Conservation (phyloP, 2,113 vertebrate species). For the Phasianus colchicus region DNA sequence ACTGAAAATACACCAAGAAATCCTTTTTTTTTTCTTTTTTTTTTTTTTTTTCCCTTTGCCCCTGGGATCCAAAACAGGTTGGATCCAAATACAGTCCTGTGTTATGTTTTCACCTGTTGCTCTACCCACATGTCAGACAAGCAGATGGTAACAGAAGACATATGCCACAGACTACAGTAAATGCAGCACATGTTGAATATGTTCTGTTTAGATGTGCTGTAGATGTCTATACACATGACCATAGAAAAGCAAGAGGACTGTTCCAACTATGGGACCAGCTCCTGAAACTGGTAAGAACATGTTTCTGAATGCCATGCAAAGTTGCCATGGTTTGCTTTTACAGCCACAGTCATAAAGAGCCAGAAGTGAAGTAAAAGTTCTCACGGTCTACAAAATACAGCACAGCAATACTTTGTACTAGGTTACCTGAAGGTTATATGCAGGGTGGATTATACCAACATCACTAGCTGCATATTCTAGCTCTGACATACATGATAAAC, state of each 20-base stretch:
- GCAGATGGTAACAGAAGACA: background rate
- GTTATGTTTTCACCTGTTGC: background rate
- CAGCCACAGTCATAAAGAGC: background rate
- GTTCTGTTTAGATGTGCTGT: background rate
- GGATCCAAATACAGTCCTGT: background rate
- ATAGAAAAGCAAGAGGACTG: background rate
- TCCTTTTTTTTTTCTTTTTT: background rate
- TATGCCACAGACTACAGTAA: background rate
- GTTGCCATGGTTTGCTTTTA: background rate
- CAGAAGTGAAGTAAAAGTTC: background rate
- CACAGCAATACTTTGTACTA: background rate
- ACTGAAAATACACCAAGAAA: background rate
- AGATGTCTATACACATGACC: background rate
- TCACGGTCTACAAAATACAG: background rate
- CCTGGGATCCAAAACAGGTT: background rate
- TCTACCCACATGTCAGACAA: background rate
- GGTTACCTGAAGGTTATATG: fast-evolving
- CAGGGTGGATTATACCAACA: background rate
- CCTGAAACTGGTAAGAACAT: background rate
- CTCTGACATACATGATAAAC: background rate
- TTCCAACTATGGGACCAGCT: background rate
- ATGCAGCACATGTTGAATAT: background rate
- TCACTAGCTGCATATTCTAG: background rate
- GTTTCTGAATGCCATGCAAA: background rate
- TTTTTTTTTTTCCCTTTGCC: background rate